These are phyloP conservation scores for Buceros bicornis DNA, from an alignment of 2,797 vertebrate species.

Conservation along the genomic window DNA sequence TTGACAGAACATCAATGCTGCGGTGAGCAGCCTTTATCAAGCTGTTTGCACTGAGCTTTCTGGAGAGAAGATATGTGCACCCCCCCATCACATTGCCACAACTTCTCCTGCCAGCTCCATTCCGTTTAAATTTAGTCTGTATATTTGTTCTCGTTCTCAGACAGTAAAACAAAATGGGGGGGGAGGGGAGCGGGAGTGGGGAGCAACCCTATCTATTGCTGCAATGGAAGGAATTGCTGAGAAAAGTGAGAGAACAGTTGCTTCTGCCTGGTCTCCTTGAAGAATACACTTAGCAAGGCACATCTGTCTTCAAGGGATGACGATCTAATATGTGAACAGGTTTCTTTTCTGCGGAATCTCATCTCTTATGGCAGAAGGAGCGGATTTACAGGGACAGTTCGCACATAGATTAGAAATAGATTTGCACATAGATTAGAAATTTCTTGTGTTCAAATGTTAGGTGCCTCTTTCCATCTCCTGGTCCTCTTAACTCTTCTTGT, in stretches of 20 bases:
- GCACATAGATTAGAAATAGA: background rate
- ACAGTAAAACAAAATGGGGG: background rate
- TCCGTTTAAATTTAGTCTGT: background rate
- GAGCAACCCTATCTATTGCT: rapidly evolving
- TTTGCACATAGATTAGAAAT: background rate
- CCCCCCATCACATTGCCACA: background rate
- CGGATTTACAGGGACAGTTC: background rate
- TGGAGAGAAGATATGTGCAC: background rate
- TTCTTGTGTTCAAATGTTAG: background rate
- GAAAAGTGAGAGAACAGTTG: background rate
- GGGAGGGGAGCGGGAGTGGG: no score
- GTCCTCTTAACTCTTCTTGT: background rate
- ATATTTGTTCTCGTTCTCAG: background rate
- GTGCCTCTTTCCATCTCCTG: background rate
- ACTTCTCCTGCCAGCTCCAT: background rate
- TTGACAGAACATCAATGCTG: background rate
- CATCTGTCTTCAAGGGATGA: background rate
- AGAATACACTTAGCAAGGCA: background rate
- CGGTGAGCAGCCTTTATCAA: background rate
- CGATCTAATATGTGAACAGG: background rate
- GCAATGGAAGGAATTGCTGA: background rate
- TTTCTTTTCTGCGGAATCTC: background rate
- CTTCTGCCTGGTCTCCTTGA: background rate
- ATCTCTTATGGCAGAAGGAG: background rate
- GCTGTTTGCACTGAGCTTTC: background rate